Conservation (phyloP, 2,113 vertebrate species). For the Sphyrna mokarran region DNA sequence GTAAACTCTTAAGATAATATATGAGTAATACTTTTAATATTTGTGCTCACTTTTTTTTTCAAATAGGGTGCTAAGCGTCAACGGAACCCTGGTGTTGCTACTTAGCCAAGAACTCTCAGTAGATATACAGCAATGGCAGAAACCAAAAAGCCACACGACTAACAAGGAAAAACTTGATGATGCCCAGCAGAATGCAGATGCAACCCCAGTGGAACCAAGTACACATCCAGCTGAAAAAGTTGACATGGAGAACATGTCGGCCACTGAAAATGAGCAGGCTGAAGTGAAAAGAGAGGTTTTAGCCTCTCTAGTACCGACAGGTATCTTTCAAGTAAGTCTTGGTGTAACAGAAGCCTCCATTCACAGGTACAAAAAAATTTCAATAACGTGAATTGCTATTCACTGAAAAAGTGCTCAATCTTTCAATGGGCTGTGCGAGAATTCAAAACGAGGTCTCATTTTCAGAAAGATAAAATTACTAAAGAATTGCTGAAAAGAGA, state of each 20-base stretch:
- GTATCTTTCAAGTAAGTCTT: slow-evolving; percentile 65
- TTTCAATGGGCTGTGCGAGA: background rate
- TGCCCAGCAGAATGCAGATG: background rate
- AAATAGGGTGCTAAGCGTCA: slow-evolving; percentile 67
- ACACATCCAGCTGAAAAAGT: slow-evolving; percentile 12
- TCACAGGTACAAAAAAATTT: slow-evolving; percentile 68
- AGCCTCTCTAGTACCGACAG: slow-evolving; percentile 55
- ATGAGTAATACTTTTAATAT: slow-evolving; percentile 37
- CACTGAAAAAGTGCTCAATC: background rate
- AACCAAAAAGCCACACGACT: background rate
- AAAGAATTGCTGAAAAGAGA: background rate
- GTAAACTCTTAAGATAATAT: no score
- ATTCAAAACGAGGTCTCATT: background rate
- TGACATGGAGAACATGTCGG: slow-evolving; percentile 31
- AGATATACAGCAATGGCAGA: slow-evolving; percentile 48
- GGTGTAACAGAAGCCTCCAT: slow-evolving; percentile 78
- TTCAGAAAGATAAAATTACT: background rate
- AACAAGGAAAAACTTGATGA: background rate
- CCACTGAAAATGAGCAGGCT: background rate
- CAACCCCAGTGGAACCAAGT: background rate
- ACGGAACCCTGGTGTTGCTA: slow-evolving; percentile 68
- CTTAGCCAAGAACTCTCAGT: slow-evolving; percentile 66
- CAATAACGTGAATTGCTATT: background rate
- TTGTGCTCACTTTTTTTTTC: slow-evolving; percentile 4
- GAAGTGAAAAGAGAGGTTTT: slow-evolving; percentile 19